Evolutionary conservation across 1,140 invertebrate species (phyloP), one percentile per base, ranked within the genome.

Genomic region (Drosophila albomicans): DNA sequence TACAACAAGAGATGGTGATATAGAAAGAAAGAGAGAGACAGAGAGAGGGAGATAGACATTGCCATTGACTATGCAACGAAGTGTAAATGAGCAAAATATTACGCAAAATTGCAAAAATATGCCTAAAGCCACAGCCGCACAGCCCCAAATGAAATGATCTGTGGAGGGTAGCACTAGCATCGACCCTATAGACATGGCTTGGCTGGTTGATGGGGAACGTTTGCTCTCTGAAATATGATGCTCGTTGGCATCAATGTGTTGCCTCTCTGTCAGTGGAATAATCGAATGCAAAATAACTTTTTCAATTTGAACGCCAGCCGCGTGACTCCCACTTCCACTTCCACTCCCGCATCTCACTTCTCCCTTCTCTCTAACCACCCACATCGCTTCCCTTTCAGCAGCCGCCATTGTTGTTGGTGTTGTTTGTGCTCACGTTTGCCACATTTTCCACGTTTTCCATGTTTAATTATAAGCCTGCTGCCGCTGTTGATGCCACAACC

Each of bases 71-170:
- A 79, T 87, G 79, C 84, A 87, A 64, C 75, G 77, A 81, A 75
- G 84, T 88, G 84, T 81, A 88, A 88, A 88, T 88, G 81, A 89
- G 78, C 78, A 84, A 88, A 88, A 84, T 89, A 89, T 89, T 80
- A 74, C 77, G 78, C 69, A 65, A 70, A 79, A 82, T 79, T 82
- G 82, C 79, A 74, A 80, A 84, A 80, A 88, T 88, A 75, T 80
- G 80, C 80, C 77, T 59, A 45, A 1, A 43, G 79, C 72, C 38
- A 25, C 6, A 51, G 41, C 45, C 45, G 49, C 20, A 25, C 20
- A 59, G 78, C 11, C 8, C 11, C 78, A 79, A 75, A 85, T 71
- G 69, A 81, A 81, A 69, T 79, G 74, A 81, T 69, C 56, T 68
- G 20, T 68, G 13, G 48, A 10, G 10, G 7, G 20, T 63, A 41